These are phyloP conservation scores for Monochamus alternatus DNA, from an alignment of 2,888 invertebrate genomes.

Conservation along the genomic window DNA sequence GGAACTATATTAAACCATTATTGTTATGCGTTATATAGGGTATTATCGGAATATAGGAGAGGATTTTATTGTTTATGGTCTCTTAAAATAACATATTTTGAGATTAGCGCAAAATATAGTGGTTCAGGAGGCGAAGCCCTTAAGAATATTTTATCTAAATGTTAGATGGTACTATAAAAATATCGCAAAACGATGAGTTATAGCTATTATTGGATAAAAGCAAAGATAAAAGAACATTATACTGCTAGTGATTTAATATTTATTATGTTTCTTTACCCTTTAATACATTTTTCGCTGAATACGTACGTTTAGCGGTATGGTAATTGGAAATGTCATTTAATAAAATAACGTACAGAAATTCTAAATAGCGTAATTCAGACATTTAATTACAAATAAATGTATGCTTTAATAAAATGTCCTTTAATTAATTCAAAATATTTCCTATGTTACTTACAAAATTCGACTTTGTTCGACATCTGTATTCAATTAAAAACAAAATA, in stretches of 20 bases:
- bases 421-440: no score
- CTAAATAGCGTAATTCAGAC: no score
- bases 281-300: no score
- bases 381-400: no score
- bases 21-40: constrained; percentile 41
- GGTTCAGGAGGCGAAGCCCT: constrained; percentile 31
- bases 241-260: not conserved
- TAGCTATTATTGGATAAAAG: constrained; percentile 1
- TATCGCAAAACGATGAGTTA: constrained; percentile 2
- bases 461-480: no score
- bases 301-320: no score
- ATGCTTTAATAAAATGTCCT: no score
- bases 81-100: constrained; percentile 41
- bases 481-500: no score
- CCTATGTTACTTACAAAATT: no score
- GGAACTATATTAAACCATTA: constrained; percentile 47
- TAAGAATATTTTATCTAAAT: constrained; percentile 48
- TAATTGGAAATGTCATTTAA: no score
- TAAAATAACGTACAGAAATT: no score
- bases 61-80: constrained; percentile 46
- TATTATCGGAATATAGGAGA: constrained; percentile 36
- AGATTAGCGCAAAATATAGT: constrained; percentile 38
- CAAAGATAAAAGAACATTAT: not conserved
- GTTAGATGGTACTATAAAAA: constrained; percentile 22
- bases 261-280: not conserved